Base-by-base conservation (phyloP, 2,797 vertebrate species). In the Pangasius mekongensis region DNA sequence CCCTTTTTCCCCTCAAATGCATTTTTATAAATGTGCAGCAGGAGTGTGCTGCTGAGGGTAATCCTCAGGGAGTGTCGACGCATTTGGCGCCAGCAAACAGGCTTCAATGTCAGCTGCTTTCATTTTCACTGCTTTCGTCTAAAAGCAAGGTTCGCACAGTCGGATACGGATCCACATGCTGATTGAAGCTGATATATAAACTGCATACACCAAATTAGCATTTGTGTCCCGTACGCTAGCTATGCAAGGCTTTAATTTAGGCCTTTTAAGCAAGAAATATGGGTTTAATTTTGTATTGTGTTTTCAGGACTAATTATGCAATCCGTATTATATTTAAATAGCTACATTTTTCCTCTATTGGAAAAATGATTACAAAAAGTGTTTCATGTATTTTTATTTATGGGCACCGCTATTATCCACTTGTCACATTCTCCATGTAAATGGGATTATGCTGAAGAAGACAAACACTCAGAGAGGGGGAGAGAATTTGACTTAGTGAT, bases 181-280 rank as follows among this genome's bases (percentile, higher is more conserved):
- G 95, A 95, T 94, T 94, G 92, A 94, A 94, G 92, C 92, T 92
- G 94, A 95, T 94, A 91, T 93, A 91, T 92, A 93, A 94, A 94
- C 95, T 2, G 92, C 94, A 95, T 93, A 91, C 89, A 86, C 89
- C 89, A 91, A 93, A 2, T 0, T 92, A 76, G 91, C 92, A 77
- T 66, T 92, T 84, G 69, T 83, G 90, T 92, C 91, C 85, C 91
- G 74, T 69, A 85, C 74, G 47, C 60, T 85, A 58, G 66, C 14
- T 56, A 30, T 27, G 77, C 11, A 73, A 69, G 62, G 36, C 74
- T 81, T 77, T 73, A 39, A 89, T 86, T 87, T 64, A n/a, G 52
- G 30, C 49, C 71, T 52, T 49, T 67, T 67, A 66, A 67, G 62
- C 62, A 67, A 67, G 82, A 84, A 49, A 52, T 33, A 67, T 84